phyloP scores from a whole-genome alignment of 2,888 invertebrate genomes.

The Phalera bucephala region DNA sequence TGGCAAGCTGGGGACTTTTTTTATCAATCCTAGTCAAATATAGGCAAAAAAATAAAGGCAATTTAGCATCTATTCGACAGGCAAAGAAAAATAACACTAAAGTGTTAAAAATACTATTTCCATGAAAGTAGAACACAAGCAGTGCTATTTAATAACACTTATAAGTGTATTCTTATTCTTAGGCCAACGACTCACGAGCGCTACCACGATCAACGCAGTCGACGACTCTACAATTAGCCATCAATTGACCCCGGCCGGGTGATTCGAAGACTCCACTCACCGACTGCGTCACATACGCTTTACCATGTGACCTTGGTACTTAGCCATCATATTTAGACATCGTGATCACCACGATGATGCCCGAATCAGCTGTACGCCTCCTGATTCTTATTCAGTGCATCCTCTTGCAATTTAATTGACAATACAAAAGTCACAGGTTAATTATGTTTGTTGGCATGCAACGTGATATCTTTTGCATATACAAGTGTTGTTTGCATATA shows the following conservation, averaged over 20 bases:
- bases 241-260: constrained; percentile 68
- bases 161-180: constrained; percentile 26
- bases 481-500: not conserved
- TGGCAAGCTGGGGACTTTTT: too few species aligned
- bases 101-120: not conserved
- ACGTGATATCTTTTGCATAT: constrained; percentile 7
- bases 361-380: constrained; percentile 14
- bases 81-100: too few species aligned
- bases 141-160: constrained; percentile 42
- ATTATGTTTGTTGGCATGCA: constrained; percentile 10
- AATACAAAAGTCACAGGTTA: constrained; percentile 15
- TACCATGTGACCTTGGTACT: constrained; percentile 37
- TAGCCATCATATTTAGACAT: constrained; percentile 26
- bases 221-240: constrained; percentile 63
- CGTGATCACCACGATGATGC: constrained; percentile 31
- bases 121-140: constrained; percentile 13
- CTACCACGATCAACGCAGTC: constrained; percentile 31
- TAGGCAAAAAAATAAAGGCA: too few species aligned
- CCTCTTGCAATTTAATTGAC: constrained; percentile 14
- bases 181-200: constrained; percentile 53
- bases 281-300: constrained; percentile 38
- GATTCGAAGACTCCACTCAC: constrained; percentile 51
- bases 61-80: too few species aligned
- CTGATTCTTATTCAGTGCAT: constrained; percentile 13
- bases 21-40: too few species aligned